Evolutionary conservation across 2,797 vertebrate genomes (phyloP).

Genomic region (Chloroceryle amazona): DNA sequence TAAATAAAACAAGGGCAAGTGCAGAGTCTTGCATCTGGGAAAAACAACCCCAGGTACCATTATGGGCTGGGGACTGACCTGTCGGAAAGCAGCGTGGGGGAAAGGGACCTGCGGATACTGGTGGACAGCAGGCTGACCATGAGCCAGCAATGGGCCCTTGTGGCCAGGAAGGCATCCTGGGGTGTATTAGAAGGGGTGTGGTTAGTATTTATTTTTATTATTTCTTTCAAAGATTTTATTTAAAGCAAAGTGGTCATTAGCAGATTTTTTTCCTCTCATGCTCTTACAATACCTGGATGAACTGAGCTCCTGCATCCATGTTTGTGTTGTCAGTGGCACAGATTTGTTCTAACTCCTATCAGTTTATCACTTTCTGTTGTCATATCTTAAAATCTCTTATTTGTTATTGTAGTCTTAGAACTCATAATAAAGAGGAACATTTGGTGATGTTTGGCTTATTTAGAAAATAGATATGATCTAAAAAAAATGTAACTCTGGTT

Average conservation of each 20-base stretch:
- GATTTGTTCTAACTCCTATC: background rate
- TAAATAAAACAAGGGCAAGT: no score
- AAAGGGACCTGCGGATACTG: no score
- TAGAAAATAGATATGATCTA: slow-evolving; percentile 26
- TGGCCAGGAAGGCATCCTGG: no score
- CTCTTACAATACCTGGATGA: background rate
- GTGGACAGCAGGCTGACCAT: no score
- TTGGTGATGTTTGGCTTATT: background rate
- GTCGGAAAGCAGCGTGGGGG: no score
- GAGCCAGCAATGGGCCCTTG: no score
- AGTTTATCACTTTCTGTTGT: background rate
- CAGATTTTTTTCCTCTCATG: background rate
- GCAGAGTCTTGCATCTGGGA: no score
- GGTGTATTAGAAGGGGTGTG: no score
- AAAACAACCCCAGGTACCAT: no score
- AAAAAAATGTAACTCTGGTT: background rate
- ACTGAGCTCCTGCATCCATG: background rate
- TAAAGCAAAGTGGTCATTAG: background rate
- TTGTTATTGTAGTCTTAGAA: slow-evolving; percentile 16
- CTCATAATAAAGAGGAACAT: background rate
- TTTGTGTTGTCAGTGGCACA: background rate
- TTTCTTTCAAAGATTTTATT: background rate
- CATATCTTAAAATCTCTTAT: background rate
- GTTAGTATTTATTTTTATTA: background rate
- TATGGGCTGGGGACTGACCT: no score